phyloP scores from a whole-genome alignment of 2,888 invertebrate genomes.

The Aproaerema taeniolella region DNA sequence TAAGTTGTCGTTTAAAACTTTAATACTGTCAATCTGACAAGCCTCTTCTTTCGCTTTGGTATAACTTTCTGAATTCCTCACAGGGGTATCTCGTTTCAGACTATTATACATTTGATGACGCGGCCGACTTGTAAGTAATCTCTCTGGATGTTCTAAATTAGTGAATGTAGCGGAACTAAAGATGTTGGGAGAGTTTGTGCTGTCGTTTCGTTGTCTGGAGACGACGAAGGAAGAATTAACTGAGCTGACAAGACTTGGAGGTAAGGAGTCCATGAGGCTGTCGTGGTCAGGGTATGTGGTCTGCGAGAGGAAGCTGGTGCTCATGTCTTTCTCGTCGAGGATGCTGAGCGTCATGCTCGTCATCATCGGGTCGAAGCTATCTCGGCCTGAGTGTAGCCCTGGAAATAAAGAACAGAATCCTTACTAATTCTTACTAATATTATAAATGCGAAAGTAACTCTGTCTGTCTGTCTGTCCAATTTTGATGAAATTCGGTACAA shows the following conservation, averaged over 20 bases:
- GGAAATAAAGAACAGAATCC: slow-evolving; percentile 20
- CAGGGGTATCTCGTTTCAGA: slow-evolving; percentile 46
- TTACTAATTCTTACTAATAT: too few species aligned
- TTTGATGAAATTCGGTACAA: too few species aligned
- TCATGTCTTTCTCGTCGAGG: slow-evolving; percentile 73
- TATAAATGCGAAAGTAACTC: too few species aligned
- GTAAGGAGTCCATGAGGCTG: slow-evolving; percentile 63
- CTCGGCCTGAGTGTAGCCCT: slow-evolving; percentile 51
- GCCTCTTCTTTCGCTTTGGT: slow-evolving; percentile 60
- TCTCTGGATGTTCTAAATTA: slow-evolving; percentile 61
- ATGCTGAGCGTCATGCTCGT: slow-evolving; percentile 72
- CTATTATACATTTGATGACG: slow-evolving; percentile 51
- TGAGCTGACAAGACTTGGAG: slow-evolving; percentile 65
- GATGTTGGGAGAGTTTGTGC: slow-evolving; percentile 50
- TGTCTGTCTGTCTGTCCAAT: too few species aligned
- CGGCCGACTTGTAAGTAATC: slow-evolving; percentile 53
- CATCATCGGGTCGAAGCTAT: slow-evolving; percentile 67
- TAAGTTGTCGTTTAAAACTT: slow-evolving; percentile 57
- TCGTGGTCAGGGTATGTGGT: slow-evolving; percentile 68
- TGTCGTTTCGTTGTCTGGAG: slow-evolving; percentile 42
- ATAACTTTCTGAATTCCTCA: slow-evolving; percentile 59
- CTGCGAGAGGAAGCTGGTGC: slow-evolving; percentile 70
- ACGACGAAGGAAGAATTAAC: slow-evolving; percentile 64
- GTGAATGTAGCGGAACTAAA: slow-evolving; percentile 68
- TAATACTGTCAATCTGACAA: slow-evolving; percentile 56